Evolutionary conservation across 2,888 invertebrate genomes (phyloP).

Genomic region (Synanthedon myopaeformis): DNA sequence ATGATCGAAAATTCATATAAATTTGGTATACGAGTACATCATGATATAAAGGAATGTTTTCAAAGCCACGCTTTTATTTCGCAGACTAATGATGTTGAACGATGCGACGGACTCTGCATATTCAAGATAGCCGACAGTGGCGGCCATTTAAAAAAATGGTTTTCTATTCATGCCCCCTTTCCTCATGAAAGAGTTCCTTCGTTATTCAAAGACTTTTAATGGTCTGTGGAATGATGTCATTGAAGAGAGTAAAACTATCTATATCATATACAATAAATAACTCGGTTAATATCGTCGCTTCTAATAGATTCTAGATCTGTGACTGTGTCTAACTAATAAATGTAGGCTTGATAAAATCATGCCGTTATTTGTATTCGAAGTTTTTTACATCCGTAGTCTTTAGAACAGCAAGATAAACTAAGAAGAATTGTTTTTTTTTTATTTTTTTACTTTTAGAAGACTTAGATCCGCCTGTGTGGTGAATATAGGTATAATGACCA

Average conservation of each 20-base stretch:
- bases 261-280: too few species aligned
- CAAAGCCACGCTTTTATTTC: conserved; percentile 35
- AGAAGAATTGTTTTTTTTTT: too few species aligned
- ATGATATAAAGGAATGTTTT: conserved; percentile 25
- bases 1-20: background rate
- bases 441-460: too few species aligned
- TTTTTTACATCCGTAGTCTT: too few species aligned
- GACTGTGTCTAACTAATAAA: too few species aligned
- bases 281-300: too few species aligned
- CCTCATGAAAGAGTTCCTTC: conserved; percentile 50
- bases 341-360: too few species aligned
- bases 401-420: too few species aligned
- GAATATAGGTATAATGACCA: too few species aligned
- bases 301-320: too few species aligned
- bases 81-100: conserved; percentile 59
- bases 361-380: too few species aligned
- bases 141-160: conserved; percentile 56
- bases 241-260: conserved; percentile 19
- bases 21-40: background rate
- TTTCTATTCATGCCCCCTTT: conserved; percentile 47
- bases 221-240: conserved; percentile 23
- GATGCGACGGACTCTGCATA: conserved; percentile 47
- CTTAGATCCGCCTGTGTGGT: too few species aligned
- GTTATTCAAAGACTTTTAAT: conserved; percentile 57
- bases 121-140: conserved; percentile 42